Evolutionary conservation across 1,140 invertebrate species (phyloP).

Genomic region (Bombus breviceps): DNA sequence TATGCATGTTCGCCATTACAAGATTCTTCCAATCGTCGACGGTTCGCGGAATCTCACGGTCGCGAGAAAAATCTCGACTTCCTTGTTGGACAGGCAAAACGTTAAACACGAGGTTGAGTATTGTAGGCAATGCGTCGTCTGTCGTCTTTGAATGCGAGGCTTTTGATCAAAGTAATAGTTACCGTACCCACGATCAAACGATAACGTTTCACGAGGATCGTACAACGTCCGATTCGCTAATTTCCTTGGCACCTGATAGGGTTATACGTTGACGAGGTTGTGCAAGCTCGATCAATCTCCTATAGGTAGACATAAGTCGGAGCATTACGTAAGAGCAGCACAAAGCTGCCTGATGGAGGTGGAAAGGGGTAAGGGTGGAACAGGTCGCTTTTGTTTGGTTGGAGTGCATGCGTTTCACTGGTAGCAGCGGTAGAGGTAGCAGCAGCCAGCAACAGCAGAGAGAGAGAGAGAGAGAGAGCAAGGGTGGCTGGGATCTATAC

Average conservation of each 20-base stretch:
- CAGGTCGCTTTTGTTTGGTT: constrained; percentile 75
- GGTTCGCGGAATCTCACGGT: background rate
- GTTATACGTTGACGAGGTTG: constrained; percentile 16
- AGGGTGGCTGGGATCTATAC: constrained; percentile 49
- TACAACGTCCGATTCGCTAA: background rate
- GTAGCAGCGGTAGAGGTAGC: constrained; percentile 54
- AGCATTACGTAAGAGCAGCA: constrained; percentile 54
- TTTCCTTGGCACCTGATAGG: constrained; percentile 13
- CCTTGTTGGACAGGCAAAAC: background rate
- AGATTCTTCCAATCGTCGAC: background rate
- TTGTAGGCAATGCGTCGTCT: too few relatives aligned
- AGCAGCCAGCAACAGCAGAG: background rate
- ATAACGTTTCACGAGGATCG: background rate
- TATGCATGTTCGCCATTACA: background rate
- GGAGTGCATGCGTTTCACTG: constrained; percentile 72
- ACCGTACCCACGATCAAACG: background rate
- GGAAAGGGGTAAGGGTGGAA: constrained; percentile 56
- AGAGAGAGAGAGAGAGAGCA: background rate
- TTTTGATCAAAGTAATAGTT: too few relatives aligned
- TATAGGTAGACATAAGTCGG: constrained; percentile 41
- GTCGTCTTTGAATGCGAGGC: background rate
- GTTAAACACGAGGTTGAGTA: too few relatives aligned
- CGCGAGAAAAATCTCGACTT: background rate
- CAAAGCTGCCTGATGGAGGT: constrained; percentile 58
- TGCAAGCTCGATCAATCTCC: constrained; percentile 29